phyloP scores from a whole-genome alignment of 2,113 vertebrate species.

The Paradoxurus hermaphroditus region DNA sequence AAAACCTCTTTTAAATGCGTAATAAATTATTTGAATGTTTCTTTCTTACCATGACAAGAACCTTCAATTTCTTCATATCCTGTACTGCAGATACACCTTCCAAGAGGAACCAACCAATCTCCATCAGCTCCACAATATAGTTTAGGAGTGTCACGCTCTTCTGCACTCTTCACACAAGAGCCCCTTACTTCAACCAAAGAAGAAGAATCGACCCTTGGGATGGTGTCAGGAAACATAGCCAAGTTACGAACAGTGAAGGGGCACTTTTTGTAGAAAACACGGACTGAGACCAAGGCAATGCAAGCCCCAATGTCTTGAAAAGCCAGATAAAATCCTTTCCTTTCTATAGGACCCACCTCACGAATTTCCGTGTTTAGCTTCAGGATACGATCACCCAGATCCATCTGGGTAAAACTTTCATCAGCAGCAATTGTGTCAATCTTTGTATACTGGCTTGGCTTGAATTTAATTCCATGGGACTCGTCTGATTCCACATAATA shows the following conservation, averaged over 20 bases:
- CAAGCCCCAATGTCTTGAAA: constrained; percentile 98
- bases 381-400: constrained; percentile 95
- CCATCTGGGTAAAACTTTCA: constrained; percentile 98
- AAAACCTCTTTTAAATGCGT: not conserved
- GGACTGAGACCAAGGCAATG: constrained; percentile 94
- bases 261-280: constrained; percentile 97
- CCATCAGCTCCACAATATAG: constrained; percentile 96
- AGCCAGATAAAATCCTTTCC: constrained; percentile 94
- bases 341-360: constrained; percentile 93
- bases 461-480: constrained; percentile 91
- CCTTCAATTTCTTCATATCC: constrained; percentile 94
- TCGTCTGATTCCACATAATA: constrained; percentile 96
- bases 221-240: constrained; percentile 95
- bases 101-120: constrained; percentile 96
- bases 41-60: constrained; percentile 90
- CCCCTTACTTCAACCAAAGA: constrained; percentile 96
- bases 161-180: constrained; percentile 94
- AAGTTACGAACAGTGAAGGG: constrained; percentile 94
- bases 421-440: constrained; percentile 97
- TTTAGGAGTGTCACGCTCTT: constrained; percentile 95
- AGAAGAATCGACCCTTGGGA: constrained; percentile 95
- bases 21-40: not conserved
- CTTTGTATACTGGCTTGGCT: constrained; percentile 91
- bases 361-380: constrained; percentile 97
- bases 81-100: constrained; percentile 94